Base-by-base conservation (phyloP, 2,113 vertebrate genomes). In the Vulpes vulpes region DNA sequence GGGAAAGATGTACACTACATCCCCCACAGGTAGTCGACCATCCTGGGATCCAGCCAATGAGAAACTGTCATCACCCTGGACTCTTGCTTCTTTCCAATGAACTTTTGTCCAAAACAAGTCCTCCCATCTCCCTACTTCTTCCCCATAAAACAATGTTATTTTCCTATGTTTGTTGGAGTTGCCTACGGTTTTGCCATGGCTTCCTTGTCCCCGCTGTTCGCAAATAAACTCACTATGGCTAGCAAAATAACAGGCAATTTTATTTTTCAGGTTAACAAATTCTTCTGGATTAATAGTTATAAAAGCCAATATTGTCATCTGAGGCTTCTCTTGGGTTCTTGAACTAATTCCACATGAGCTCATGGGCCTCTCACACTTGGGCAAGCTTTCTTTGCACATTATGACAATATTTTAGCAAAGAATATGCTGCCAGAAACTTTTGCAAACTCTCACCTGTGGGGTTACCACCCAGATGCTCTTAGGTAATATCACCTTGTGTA, bases 201-300 rank as follows among this genome's bases (percentile, higher is more conserved):
- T 78, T 51, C 25, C 15, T 30, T 51, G 74, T 78, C 74, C 43
- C 74, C 3, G 3, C 73, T 78, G 30, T 51, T 51, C 3, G 14
- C 8, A 15, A 51, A 78, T 16, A 76, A 43, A 76, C 43, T 43
- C 73, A 51, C 16, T 76, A 49, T 49, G 15, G 43, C 73, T 49
- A 49, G 23, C 3, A 7, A 49, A 76, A 8, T 78, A 78, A 78
- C 7, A 27, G 74, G 43, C 15, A 78, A 25, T 73, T 78, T 76
- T 27, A 27, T 76, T 76, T 78, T 78, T 51, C 51, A 51, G 74
- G 43, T 51, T 78, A 49, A 78, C 74, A 78, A 25, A 30, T 87
- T 11, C 53, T 94, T 95, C 32, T 86, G 38, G 32, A 88, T 86
- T 82, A 71, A 65, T 25, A 59, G 82, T 73, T 92, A 81, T 30